These are phyloP conservation scores for Gymnocephalus cernua DNA, from an alignment of 2,113 vertebrate genomes.

Conservation along the genomic window DNA sequence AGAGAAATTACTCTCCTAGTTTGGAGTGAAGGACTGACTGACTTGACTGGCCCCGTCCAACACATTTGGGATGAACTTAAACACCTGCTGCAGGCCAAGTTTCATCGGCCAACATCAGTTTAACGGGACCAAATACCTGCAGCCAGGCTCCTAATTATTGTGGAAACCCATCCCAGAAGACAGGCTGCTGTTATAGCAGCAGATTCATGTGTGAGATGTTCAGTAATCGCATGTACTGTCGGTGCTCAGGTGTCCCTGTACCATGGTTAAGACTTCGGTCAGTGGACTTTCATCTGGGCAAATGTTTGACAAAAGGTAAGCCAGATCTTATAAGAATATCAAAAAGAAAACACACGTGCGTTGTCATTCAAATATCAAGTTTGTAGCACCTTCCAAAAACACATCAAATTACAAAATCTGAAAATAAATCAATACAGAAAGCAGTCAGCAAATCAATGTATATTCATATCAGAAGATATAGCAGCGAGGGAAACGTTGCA, in stretches of 20 bases:
- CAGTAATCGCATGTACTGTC: no score
- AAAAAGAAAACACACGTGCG: no score
- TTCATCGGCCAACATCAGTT: not conserved
- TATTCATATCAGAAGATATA: not conserved
- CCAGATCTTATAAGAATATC: not conserved
- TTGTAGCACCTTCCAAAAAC: not conserved
- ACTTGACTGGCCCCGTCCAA: not conserved
- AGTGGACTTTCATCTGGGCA: not conserved
- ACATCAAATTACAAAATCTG: not conserved
- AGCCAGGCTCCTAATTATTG: not conserved
- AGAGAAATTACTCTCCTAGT: not conserved
- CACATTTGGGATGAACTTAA: not conserved
- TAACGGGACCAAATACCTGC: not conserved
- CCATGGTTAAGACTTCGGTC: not conserved
- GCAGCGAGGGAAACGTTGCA: not conserved
- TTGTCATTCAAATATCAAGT: not conserved
- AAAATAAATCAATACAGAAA: not conserved
- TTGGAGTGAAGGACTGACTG: not conserved
- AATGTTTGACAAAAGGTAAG: not conserved
- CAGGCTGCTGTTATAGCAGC: not conserved
- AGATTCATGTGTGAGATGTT: not conserved
- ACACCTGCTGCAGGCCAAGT: not conserved
- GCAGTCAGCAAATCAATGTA: not conserved
- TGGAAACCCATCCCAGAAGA: not conserved
- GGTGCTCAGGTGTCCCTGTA: not conserved